Evolutionary conservation across 2,113 vertebrate species (phyloP).

Genomic region (Tupaia tana): DNA sequence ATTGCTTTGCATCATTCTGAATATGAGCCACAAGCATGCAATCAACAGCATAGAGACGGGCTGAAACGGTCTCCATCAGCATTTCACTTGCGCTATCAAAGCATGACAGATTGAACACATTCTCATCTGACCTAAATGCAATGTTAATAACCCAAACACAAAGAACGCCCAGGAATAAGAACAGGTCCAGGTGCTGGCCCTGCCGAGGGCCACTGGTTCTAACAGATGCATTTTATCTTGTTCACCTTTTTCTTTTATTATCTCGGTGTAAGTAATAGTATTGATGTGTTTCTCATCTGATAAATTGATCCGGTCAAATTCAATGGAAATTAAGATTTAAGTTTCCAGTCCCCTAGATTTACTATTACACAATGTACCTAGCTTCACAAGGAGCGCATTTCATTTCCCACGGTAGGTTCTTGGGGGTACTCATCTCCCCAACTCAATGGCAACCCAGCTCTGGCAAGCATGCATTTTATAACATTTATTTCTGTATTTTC

Average conservation of each 20-base stretch:
- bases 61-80: constrained; percentile 74
- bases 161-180: neutral
- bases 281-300: neutral
- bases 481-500: neutral
- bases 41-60: constrained; percentile 67
- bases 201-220: neutral
- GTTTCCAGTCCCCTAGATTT: neutral
- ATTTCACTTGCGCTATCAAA: constrained; percentile 66
- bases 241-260: neutral
- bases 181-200: neutral
- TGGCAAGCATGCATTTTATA: neutral
- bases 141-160: constrained; percentile 32
- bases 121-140: constrained; percentile 72
- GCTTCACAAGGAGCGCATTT: neutral
- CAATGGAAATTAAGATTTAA: neutral
- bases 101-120: constrained; percentile 36
- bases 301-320: neutral
- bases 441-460: neutral
- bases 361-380: neutral
- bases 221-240: neutral
- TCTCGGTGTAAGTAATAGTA: neutral
- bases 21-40: constrained; percentile 79
- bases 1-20: constrained; percentile 75
- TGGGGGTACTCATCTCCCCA: neutral
- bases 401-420: neutral